Evolutionary conservation across 2,888 invertebrate genomes (phyloP).

Genomic region (Notodonta dromedarius): DNA sequence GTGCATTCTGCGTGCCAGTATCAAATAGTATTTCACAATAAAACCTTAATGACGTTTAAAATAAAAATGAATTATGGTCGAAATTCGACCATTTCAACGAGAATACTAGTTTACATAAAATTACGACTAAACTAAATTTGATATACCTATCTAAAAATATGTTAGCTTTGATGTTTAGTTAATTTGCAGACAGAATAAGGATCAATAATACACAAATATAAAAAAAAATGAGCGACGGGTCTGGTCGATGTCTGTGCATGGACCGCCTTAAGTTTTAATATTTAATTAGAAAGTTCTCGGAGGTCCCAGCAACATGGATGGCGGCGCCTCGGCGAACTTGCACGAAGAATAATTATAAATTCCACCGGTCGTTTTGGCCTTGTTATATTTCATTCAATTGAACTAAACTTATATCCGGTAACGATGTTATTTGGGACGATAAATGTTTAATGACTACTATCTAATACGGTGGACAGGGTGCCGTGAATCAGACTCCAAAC

Average conservation of each 20-base stretch:
- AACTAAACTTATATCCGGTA: conserved; percentile 11
- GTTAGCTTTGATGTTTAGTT: no score
- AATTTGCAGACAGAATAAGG: no score
- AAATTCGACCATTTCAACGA: no score
- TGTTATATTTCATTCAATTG: conserved; percentile 57
- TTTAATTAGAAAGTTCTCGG: conserved; percentile 72
- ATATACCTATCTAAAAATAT: no score
- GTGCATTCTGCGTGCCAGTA: no score
- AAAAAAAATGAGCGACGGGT: conserved; percentile 42
- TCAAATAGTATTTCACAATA: no score
- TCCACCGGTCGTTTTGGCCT: conserved; percentile 55
- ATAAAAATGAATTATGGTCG: no score
- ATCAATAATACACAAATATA: conserved; percentile 35
- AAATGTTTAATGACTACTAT: not conserved
- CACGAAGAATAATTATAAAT: conserved; percentile 67
- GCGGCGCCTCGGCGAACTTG: conserved; percentile 53
- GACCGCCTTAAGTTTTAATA: conserved; percentile 68
- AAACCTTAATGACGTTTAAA: no score
- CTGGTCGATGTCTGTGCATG: conserved; percentile 49
- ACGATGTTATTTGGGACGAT: not conserved
- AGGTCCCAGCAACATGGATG: conserved; percentile 42
- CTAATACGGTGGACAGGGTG: no score
- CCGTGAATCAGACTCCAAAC: no score
- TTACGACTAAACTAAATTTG: no score
- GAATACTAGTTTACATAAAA: no score